A percentile compares a stretch with the other conserved stretches of the same genome.
These are phyloP conservation scores for Diploptera punctata DNA, from an alignment of 2,888 invertebrate species.

Conservation along the genomic window DNA sequence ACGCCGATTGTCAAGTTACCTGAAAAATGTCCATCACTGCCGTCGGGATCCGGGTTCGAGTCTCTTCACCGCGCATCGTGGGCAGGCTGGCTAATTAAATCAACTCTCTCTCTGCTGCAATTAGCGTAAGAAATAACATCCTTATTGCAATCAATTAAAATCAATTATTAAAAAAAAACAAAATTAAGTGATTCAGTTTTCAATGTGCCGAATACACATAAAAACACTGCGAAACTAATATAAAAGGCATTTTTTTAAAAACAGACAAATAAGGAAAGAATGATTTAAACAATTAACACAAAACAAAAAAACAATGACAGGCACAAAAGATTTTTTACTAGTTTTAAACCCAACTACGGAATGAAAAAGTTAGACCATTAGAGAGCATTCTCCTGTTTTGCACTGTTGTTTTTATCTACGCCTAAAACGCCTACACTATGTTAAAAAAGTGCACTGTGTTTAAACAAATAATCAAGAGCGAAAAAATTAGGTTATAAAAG, in stretches of 20 bases:
- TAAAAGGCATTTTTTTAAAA: not conserved
- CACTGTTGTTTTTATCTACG: slow-evolving; percentile 6
- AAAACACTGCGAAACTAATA: slow-evolving; percentile 2
- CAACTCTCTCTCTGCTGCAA: slow-evolving; percentile 30
- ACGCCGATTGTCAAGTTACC: slow-evolving; percentile 17
- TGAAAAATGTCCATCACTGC: not conserved
- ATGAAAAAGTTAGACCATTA: slow-evolving; percentile 1
- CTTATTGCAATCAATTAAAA: slow-evolving; percentile 26
- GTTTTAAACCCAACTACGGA: slow-evolving; percentile 15
- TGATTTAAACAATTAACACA: slow-evolving; percentile 21
- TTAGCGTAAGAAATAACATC: slow-evolving; percentile 30
- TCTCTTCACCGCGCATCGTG: slow-evolving; percentile 16
- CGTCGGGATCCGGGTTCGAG: not conserved
- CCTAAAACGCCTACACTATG: slow-evolving; percentile 22
- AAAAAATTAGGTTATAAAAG: slow-evolving; percentile 3
- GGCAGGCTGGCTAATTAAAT: slow-evolving; percentile 26
- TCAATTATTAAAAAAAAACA: not conserved
- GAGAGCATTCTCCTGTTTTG: not conserved
- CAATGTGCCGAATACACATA: slow-evolving; percentile 6
- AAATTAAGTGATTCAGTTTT: not conserved
- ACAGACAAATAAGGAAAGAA: slow-evolving; percentile 12
- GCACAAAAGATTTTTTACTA: slow-evolving; percentile 10
- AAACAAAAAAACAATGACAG: slow-evolving; percentile 26
- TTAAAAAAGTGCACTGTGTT: slow-evolving; percentile 21
- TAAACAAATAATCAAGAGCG: slow-evolving; percentile 18